Evolutionary conservation across 2,113 vertebrate genomes (phyloP), one percentile per base, ranked within the genome.

Genomic region (Rana temporaria): DNA sequence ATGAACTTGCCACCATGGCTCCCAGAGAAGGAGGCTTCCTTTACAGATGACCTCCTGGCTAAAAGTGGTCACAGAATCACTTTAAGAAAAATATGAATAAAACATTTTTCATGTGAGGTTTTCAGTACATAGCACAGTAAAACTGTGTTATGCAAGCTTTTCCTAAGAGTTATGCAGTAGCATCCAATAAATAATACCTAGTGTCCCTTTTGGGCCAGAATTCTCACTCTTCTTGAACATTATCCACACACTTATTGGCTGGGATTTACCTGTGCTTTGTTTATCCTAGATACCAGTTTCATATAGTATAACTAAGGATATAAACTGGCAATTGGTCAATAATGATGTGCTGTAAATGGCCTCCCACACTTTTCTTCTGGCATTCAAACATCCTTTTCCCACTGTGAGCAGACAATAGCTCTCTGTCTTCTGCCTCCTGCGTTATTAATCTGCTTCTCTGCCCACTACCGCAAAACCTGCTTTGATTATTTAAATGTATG

Each of bases 341-440:
- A 14, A 4, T 12, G 20, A 20, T 63, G 5, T 55, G 69, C 26
- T 52, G 53, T 16, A 71, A n/a, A 16, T 15, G 42, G 22, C 69
- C 48, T 16, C 69, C 69, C 22, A 53, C 42, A 55, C 69, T 55
- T 53, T 71, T 24, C 69, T 53, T 22, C 69, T 71, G 69, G 69
- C 69, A 55, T 9, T 20, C 20, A 7, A n/a, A 8, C 14, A 26
- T n/a, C 48, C 22, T 48, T 48, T 30, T 38, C 22, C 67, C 19
- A 48, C 34, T 55, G n/a, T 55, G 48, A 55, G 53, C 22, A 53
- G 48, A 67, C 64, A 67, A 67, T 38, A 67, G 26, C 24, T 34
- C 42, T 24, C 42, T 69, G 34, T 69, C 32, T 52, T 42, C 38
- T 12, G 34, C 19, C 38, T 42, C 34, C 18, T 69, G 17, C 19